Conservation (phyloP, 2,113 vertebrate species). For the Ciconia maguari region DNA sequence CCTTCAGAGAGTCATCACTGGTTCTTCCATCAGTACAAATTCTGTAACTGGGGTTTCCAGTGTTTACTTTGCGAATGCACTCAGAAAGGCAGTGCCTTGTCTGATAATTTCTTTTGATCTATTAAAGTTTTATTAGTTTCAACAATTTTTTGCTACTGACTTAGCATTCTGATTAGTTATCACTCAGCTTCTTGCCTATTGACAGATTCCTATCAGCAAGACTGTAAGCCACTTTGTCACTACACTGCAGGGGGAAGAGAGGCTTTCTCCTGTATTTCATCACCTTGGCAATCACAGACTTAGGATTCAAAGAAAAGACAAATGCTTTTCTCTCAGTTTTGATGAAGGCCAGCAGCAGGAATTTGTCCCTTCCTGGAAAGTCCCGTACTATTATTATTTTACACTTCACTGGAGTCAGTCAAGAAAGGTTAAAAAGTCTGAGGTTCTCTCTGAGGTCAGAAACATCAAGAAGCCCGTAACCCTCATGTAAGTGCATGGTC, state of each 20-base stretch:
- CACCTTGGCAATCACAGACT: neutral
- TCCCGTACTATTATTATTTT: neutral
- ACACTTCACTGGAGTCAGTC: neutral
- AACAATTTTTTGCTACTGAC: neutral
- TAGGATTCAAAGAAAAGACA: neutral
- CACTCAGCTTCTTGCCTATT: neutral
- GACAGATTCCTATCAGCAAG: neutral
- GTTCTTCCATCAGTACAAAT: neutral
- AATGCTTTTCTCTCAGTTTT: neutral
- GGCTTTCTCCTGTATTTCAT: neutral
- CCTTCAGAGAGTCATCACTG: neutral
- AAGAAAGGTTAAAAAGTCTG: slow-evolving; percentile 10
- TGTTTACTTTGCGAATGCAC: neutral
- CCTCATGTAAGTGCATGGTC: neutral
- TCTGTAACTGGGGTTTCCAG: neutral
- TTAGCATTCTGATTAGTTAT: neutral
- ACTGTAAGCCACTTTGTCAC: neutral
- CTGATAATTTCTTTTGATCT: neutral
- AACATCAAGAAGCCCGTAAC: neutral
- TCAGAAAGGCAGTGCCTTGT: neutral
- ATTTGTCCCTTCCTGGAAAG: neutral
- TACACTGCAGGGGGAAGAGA: neutral
- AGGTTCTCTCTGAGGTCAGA: slow-evolving; percentile 4
- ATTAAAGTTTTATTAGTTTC: neutral
- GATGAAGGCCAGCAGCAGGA: neutral